A percentile compares a stretch with the other conserved stretches of the same genome.
Evolutionary conservation across 2,888 invertebrate genomes (phyloP).

Genomic region (Notodonta ziczac): DNA sequence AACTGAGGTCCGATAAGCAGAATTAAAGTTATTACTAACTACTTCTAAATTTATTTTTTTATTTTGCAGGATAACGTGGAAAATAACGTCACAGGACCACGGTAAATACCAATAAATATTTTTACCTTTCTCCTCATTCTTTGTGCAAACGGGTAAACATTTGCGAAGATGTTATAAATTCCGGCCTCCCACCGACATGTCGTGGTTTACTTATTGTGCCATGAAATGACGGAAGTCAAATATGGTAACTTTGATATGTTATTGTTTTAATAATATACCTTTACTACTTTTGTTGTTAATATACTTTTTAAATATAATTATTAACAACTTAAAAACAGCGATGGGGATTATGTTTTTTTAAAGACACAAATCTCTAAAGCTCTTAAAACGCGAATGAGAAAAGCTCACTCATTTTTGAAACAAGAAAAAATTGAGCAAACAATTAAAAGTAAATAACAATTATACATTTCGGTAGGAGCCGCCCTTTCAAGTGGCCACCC

Average conservation of each 20-base stretch:
- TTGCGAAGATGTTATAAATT: conserved; percentile 1
- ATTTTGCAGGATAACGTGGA: background rate
- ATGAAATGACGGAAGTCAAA: background rate
- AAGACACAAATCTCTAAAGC: background rate
- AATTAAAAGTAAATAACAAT: conserved; percentile 9
- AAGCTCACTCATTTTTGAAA: background rate
- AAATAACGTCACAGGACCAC: background rate
- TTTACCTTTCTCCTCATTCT: background rate
- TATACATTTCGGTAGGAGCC: conserved; percentile 10
- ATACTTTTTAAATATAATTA: too few species aligned
- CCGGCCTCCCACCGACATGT: background rate
- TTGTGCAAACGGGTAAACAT: conserved; percentile 1
- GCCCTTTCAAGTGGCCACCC: conserved; percentile 16
- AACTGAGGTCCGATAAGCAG: too few species aligned
- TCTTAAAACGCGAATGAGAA: background rate
- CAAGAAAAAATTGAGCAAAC: background rate
- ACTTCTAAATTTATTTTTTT: too few species aligned
- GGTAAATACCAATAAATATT: background rate
- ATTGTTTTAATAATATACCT: too few species aligned
- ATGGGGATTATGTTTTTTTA: background rate
- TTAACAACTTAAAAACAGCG: too few species aligned
- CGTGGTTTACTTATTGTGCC: background rate
- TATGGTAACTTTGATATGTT: background rate
- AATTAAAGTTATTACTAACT: too few species aligned
- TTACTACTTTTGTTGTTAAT: too few species aligned